A percentile compares a stretch with the other conserved stretches of the same genome.
Evolutionary conservation across 1,140 invertebrate genomes (phyloP).

Genomic region (Akabosia matsudoensis): DNA sequence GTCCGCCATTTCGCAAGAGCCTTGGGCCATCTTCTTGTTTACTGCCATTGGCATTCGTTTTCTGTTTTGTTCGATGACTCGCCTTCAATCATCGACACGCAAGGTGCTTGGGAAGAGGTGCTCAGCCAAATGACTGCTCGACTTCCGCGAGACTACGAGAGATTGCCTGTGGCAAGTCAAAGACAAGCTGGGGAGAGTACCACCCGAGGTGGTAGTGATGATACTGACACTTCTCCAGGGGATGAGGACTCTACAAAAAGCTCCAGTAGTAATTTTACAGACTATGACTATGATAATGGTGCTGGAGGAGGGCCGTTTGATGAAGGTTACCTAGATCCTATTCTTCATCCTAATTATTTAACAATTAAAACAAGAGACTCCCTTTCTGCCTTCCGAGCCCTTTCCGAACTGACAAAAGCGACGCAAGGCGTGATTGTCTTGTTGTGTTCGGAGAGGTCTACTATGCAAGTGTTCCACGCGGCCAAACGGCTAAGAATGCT

Average conservation of each 20-base stretch:
- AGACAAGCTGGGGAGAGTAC: not conserved
- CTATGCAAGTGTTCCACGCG: slow-evolving; percentile 49
- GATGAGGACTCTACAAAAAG: not conserved
- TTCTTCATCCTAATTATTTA: slow-evolving; percentile 41
- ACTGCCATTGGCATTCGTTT: slow-evolving; percentile 49
- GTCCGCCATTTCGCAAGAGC: slow-evolving; percentile 44
- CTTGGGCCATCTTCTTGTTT: slow-evolving; percentile 45
- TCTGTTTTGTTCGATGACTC: slow-evolving; percentile 49
- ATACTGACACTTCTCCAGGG: not conserved
- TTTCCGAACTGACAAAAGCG: slow-evolving; percentile 45
- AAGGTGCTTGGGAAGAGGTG: slow-evolving; percentile 43
- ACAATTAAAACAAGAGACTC: slow-evolving; percentile 30
- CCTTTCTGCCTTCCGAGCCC: slow-evolving; percentile 40
- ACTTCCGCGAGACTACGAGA: not conserved
- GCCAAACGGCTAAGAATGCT: slow-evolving; percentile 50
- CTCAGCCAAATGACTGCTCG: slow-evolving; percentile 35
- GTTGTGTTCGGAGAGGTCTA: slow-evolving; percentile 48
- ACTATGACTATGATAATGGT: slow-evolving; percentile 40
- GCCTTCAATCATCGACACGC: slow-evolving; percentile 32
- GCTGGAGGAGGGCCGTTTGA: slow-evolving; percentile 5
- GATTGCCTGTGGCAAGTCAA: slow-evolving; percentile 14
- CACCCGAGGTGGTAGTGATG: not conserved
- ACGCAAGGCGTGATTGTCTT: slow-evolving; percentile 49
- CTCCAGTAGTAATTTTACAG: slow-evolving; percentile 8
- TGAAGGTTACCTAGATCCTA: slow-evolving; percentile 25